Conservation (phyloP, 2,113 vertebrate genomes). For the Etheostoma spectabile region DNA sequence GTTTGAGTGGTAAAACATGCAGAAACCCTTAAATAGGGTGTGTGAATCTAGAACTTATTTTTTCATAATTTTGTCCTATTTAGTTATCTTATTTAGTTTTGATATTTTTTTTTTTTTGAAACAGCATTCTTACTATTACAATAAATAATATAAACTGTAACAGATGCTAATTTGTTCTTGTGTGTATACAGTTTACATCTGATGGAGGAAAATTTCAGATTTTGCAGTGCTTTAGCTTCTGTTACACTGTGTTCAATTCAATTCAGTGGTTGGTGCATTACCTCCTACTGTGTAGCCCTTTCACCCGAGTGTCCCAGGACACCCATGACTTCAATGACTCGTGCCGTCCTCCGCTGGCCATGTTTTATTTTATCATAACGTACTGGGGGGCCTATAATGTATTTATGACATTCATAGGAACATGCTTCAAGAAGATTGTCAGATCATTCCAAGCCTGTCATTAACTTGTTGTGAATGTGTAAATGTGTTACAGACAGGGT, state of each 20-base stretch:
- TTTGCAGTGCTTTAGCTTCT: slow-evolving; percentile 7
- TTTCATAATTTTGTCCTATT: not conserved
- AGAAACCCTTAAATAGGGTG: not conserved
- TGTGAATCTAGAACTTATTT: not conserved
- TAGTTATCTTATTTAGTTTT: not conserved
- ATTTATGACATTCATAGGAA: slow-evolving; percentile 67
- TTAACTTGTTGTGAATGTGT: slow-evolving; percentile 31
- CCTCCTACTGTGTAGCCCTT: slow-evolving; percentile 41
- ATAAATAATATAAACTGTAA: too few relatives aligned
- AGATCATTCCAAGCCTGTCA: slow-evolving; percentile 25
- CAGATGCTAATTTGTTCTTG: not conserved
- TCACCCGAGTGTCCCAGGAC: slow-evolving; percentile 57
- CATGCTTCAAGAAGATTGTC: slow-evolving; percentile 28
- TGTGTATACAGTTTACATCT: slow-evolving; percentile 33
- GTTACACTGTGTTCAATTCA: slow-evolving; percentile 33
- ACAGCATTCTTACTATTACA: not conserved
- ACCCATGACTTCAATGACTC: slow-evolving; percentile 49
- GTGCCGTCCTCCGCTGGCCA: slow-evolving; percentile 33
- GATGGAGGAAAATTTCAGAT: slow-evolving; percentile 17
- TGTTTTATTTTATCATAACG: slow-evolving; percentile 70
- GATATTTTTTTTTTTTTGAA: not conserved
- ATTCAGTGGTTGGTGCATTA: slow-evolving; percentile 47
- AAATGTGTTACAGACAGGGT: slow-evolving; percentile 18
- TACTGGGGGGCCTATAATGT: slow-evolving; percentile 40
- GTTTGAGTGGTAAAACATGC: too few relatives aligned